phyloP scores from a whole-genome alignment of 2,888 invertebrate genomes.

The Apodemia duryi region DNA sequence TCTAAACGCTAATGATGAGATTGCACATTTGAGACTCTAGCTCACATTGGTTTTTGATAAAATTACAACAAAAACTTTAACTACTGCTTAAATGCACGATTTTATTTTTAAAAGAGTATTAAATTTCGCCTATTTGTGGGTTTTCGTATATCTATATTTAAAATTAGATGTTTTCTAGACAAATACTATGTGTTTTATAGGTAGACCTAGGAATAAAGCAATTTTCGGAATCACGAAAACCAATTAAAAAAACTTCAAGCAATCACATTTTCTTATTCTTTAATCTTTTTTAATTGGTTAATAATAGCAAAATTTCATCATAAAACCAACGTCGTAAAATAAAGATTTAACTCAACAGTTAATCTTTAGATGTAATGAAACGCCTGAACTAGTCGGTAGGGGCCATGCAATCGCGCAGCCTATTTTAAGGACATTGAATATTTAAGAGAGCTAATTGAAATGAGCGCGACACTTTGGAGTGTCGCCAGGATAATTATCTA shows the following conservation, averaged over 20 bases:
- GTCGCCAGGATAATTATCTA: conserved; percentile 78
- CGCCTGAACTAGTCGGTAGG: conserved; percentile 63
- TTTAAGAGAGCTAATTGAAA: conserved; percentile 79
- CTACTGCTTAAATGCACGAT: too few species aligned
- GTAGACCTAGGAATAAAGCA: too few species aligned
- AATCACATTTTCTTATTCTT: too few species aligned
- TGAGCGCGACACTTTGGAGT: conserved; percentile 78
- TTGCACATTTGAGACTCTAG: neutral
- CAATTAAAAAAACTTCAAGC: too few species aligned
- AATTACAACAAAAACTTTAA: neutral
- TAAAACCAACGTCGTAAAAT: conserved; percentile 52
- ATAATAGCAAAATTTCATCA: neutral
- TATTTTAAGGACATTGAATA: conserved; percentile 79
- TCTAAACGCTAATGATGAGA: neutral
- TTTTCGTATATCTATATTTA: too few species aligned
- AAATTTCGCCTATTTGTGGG: too few species aligned
- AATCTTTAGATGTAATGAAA: conserved; percentile 68
- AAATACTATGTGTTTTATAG: too few species aligned
- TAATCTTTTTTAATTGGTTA: too few species aligned
- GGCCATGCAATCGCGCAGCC: conserved; percentile 64
- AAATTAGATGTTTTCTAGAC: too few species aligned
- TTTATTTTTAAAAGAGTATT: too few species aligned
- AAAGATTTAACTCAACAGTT: conserved; percentile 70
- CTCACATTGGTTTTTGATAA: neutral
- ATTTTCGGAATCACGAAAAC: too few species aligned